These are phyloP conservation scores for Cygnus olor DNA, from an alignment of 2,797 vertebrate species.

Conservation along the genomic window DNA sequence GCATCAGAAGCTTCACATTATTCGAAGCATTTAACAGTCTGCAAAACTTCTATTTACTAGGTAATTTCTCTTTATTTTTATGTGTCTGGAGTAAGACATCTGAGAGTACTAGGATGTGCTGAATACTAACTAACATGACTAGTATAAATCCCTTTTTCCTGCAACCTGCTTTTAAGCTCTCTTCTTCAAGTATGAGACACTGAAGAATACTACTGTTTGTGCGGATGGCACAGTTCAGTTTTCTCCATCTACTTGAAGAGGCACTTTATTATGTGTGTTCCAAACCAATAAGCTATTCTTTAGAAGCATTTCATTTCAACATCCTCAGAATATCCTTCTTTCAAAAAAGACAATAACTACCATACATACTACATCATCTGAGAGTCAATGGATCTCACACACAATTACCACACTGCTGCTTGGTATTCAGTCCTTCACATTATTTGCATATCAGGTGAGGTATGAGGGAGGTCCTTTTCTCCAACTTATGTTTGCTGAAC, in stretches of 20 bases:
- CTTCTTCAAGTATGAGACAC: neutral
- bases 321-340: neutral
- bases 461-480: neutral
- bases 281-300: neutral
- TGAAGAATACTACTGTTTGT: neutral
- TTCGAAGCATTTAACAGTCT: neutral
- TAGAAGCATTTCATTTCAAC: neutral
- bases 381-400: neutral
- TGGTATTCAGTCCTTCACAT: neutral
- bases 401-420: neutral
- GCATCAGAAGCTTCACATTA: neutral
- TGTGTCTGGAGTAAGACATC: neutral
- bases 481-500: neutral
- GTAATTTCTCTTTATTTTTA: neutral
- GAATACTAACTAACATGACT: neutral
- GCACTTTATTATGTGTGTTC: neutral
- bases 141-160: neutral
- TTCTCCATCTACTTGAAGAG: neutral
- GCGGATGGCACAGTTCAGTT: neutral
- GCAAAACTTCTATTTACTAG: neutral
- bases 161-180: neutral
- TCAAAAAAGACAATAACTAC: neutral
- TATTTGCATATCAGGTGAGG: neutral
- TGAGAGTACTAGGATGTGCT: neutral
- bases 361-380: neutral